These are phyloP conservation scores for Urosaurus nigricauda DNA, from an alignment of 2,797 vertebrate genomes.

Conservation along the genomic window DNA sequence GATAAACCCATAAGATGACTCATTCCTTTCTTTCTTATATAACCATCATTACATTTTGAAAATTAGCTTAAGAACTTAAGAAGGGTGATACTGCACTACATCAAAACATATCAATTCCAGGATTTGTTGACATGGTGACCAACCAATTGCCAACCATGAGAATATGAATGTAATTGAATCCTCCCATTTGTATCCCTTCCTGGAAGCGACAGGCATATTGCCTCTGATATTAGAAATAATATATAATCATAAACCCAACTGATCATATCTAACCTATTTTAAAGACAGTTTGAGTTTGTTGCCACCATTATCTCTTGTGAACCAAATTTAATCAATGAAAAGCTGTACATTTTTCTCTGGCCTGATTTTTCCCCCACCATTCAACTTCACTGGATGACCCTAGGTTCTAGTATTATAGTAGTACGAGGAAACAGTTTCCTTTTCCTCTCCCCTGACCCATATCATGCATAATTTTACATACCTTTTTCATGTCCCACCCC, in stretches of 20 bases:
- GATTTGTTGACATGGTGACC: too few species aligned
- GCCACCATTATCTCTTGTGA: too few species aligned
- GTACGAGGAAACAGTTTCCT: not conserved
- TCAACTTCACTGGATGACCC: not conserved
- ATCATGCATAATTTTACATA: not conserved
- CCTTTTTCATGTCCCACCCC: not conserved
- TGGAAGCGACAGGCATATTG: too few species aligned
- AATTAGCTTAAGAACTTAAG: not conserved
- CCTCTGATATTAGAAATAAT: too few species aligned
- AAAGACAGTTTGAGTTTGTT: too few species aligned
- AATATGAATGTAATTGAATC: too few species aligned
- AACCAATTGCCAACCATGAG: too few species aligned
- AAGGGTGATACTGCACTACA: not conserved
- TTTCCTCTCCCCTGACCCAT: not conserved
- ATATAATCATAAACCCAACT: too few species aligned
- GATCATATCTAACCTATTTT: too few species aligned
- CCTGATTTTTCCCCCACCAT: not conserved
- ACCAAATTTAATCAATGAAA: too few species aligned
- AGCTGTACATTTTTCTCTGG: not conserved
- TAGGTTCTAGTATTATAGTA: not conserved
- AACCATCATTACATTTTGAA: conserved; percentile 10
- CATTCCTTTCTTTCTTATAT: not conserved
- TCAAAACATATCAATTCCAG: too few species aligned
- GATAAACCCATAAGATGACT: not conserved
- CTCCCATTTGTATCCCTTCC: too few species aligned